Percentiles rank a stretch among this genome's conserved stretches.
These are phyloP conservation scores for Autographa gamma DNA, from an alignment of 2,888 invertebrate species.

Conservation along the genomic window DNA sequence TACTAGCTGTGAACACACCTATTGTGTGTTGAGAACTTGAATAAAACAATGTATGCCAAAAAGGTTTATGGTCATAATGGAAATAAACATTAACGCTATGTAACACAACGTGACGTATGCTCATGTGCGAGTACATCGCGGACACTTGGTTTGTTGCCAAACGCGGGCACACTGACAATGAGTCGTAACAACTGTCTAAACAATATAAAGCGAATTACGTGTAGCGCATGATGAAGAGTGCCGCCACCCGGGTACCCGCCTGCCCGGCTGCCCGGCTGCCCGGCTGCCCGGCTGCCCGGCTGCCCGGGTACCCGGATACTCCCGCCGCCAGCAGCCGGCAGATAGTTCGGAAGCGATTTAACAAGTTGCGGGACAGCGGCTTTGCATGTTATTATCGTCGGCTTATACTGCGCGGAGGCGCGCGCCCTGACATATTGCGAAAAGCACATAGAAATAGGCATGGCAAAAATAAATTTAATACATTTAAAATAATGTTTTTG, in stretches of 20 bases:
- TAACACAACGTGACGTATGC: background rate
- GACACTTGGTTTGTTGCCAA: background rate
- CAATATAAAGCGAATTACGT: background rate
- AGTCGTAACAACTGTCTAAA: slow-evolving; percentile 1
- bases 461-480: no score
- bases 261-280: background rate
- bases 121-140: background rate
- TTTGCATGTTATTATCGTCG: slow-evolving; percentile 1
- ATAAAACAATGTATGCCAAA: no score
- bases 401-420: background rate
- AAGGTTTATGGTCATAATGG: background rate
- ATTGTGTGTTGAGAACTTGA: no score
- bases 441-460: background rate
- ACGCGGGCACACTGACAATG: background rate
- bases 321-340: background rate
- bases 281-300: background rate
- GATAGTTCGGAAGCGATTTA: slow-evolving; percentile 4
- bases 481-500: no score
- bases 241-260: background rate
- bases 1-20: background rate
- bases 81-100: background rate
- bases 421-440: background rate
- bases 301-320: no score
- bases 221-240: background rate
- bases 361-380: slow-evolving; percentile 1